phyloP scores from a whole-genome alignment of 2,797 vertebrate species.

The Pseudocheirus occidentalis region DNA sequence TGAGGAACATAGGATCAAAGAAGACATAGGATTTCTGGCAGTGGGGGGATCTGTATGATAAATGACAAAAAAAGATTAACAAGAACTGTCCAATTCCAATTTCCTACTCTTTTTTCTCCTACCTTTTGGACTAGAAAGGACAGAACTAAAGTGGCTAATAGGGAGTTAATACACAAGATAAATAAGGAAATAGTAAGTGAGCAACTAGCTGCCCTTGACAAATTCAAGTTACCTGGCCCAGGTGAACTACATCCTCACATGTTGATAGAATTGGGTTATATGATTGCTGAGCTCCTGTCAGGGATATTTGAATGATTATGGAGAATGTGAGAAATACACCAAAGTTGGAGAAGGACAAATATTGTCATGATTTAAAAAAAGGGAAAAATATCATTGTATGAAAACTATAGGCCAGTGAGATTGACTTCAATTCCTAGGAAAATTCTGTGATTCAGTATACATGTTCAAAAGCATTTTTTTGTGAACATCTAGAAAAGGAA shows the following conservation, averaged over 20 bases:
- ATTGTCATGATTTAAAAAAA: neutral
- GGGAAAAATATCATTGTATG: neutral
- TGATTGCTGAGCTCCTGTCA: constrained; percentile 3
- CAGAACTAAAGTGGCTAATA: neutral
- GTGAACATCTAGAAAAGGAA: neutral
- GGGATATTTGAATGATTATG: neutral
- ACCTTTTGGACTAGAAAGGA: neutral
- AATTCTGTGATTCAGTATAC: neutral
- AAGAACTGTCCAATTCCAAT: neutral
- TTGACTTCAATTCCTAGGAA: neutral
- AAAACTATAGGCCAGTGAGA: neutral
- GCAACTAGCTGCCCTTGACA: neutral
- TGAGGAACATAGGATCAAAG: neutral
- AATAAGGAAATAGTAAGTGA: neutral
- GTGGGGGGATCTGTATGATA: neutral
- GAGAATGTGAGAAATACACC: neutral
- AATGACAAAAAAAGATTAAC: neutral
- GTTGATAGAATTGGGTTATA: neutral
- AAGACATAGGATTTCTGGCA: neutral
- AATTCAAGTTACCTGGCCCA: neutral
- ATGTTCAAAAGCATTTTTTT: neutral
- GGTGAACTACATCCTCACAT: neutral
- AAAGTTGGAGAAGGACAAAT: neutral
- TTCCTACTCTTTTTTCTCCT: neutral
- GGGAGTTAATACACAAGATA: neutral